Evolutionary conservation across 2,113 vertebrate genomes (phyloP).

Genomic region (Barnardius zonarius): DNA sequence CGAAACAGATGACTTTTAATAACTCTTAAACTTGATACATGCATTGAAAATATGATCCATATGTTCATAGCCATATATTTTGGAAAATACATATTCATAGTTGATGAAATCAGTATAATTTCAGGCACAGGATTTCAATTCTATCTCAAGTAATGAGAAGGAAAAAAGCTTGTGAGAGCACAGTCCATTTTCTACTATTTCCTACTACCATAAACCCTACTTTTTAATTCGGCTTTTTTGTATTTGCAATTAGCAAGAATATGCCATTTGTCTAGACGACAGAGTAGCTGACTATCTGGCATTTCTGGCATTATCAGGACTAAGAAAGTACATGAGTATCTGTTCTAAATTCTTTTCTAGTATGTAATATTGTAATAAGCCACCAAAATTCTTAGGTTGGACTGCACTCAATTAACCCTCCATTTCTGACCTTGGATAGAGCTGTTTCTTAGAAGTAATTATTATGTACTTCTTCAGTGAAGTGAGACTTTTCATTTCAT

Average conservation of each 20-base stretch:
- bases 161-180: background rate
- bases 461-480: background rate
- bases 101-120: background rate
- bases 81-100: conserved; percentile 7
- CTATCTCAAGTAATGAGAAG: background rate
- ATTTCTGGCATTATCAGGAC: conserved; percentile 1
- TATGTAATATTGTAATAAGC: background rate
- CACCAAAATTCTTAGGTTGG: background rate
- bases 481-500: background rate
- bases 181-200: background rate
- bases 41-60: background rate
- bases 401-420: background rate
- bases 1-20: conserved; percentile 2
- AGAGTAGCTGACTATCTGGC: background rate
- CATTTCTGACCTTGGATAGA: background rate
- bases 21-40: background rate
- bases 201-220: background rate
- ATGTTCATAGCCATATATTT: background rate
- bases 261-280: conserved; percentile 30
- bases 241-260: conserved; percentile 36
- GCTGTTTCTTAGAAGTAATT: background rate
- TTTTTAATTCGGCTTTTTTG: conserved; percentile 4
- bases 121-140: background rate
- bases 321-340: conserved; percentile 12
- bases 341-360: conserved; percentile 16